Evolutionary conservation across 2,888 invertebrate genomes (phyloP), one percentile per base, ranked within the genome.

Genomic region (Proisotoma minuta): DNA sequence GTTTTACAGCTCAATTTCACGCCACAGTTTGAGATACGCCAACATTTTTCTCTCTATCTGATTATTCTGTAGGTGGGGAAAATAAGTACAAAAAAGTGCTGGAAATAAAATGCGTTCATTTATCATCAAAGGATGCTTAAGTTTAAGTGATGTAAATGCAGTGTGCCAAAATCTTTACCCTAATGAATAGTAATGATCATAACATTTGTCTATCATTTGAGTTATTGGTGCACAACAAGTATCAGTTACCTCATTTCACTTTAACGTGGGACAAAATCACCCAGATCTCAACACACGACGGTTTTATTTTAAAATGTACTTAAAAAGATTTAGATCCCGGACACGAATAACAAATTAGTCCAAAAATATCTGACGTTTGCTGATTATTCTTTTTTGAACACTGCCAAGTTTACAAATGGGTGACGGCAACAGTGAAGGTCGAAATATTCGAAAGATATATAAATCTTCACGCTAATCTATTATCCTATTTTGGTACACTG

Each of bases 371-470:
- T 52, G 52, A 52, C 52, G 28, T 52, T 52, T 28, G 29, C n/a
- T 28, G 26, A 52, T 24, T 26, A 52, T 12, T 26, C 15, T 52
- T 18, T 18, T 10, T 8, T 26, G 3, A 28, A 15, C 22, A 4
- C 26, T 52, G 52, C 52, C 52, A 52, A 52, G 28, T 52, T 52
- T 52, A 52, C 52, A 3, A n/a, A 12, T 4, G 52, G 52, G 50
- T 50, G 50, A 50, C 50, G 50, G 50, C 24, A 24, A 24, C 23
- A 8, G n/a, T 5, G 50, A 50, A 52, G 52, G 52, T 52, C 52
- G 29, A 52, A 3, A 15, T n/a, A n/a, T n/a, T n/a, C n/a, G n/a
- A n/a, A n/a, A n/a, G n/a, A n/a, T n/a, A n/a, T n/a, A n/a, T n/a
- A n/a, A n/a, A n/a, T n/a, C n/a, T n/a, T n/a, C n/a, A n/a, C n/a